These are phyloP conservation scores for Sylvia atricapilla DNA, from an alignment of 2,113 vertebrate species.

Conservation along the genomic window DNA sequence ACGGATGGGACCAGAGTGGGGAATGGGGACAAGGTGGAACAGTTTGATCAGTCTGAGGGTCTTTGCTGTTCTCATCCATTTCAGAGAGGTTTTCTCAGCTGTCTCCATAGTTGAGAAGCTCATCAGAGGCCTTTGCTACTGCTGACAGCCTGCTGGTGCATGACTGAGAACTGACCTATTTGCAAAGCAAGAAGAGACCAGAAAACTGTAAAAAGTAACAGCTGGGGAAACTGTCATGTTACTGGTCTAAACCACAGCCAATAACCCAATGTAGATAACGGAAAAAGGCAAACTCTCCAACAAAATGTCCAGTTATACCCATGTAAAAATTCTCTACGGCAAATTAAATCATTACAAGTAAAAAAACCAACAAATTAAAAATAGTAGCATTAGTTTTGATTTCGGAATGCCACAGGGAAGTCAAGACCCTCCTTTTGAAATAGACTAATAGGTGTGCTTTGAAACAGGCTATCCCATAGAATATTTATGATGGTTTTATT, in stretches of 20 bases:
- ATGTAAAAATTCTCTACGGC: background rate
- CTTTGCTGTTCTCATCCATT: background rate
- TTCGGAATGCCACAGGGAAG: background rate
- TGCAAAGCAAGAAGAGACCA: background rate
- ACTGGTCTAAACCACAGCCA: background rate
- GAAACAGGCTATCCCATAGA: background rate
- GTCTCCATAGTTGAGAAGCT: background rate
- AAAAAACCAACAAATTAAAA: background rate
- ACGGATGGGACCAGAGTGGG: rapidly evolving
- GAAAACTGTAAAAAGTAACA: background rate
- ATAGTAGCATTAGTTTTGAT: background rate
- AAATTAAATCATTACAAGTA: background rate
- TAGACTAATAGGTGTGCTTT: background rate
- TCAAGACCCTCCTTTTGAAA: background rate
- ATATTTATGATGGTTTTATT: background rate
- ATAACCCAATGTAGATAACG: background rate
- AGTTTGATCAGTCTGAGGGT: background rate
- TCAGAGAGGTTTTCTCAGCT: background rate
- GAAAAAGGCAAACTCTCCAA: background rate
- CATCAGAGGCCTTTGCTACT: background rate
- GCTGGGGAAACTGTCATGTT: background rate
- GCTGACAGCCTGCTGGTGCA: background rate
- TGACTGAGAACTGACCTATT: slow-evolving; percentile 13
- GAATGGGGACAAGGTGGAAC: background rate
- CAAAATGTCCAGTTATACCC: background rate